phyloP scores from a whole-genome alignment of 2,888 invertebrate genomes.

The Melanostoma scalare region DNA sequence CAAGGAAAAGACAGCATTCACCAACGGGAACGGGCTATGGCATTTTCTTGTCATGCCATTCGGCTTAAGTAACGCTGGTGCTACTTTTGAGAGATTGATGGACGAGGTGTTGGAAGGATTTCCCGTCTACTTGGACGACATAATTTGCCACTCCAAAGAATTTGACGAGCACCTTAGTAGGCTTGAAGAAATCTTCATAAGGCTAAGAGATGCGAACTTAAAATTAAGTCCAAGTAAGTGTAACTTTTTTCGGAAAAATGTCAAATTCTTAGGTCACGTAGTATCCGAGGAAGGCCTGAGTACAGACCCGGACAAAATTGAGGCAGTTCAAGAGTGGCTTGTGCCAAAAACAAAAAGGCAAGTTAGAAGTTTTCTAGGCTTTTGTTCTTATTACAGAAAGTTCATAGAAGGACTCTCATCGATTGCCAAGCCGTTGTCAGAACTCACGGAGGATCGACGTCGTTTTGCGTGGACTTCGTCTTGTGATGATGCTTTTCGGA shows the following conservation, averaged over 20 bases:
- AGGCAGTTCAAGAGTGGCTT: conserved; percentile 20
- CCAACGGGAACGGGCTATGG: background rate
- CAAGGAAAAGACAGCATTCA: background rate
- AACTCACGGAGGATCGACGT: background rate
- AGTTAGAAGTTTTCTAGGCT: conserved; percentile 1
- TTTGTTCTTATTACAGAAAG: conserved; percentile 9
- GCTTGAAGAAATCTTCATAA: conserved; percentile 14
- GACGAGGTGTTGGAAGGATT: conserved; percentile 39
- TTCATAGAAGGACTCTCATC: background rate
- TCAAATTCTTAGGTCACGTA: conserved; percentile 29
- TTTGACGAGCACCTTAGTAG: conserved; percentile 62
- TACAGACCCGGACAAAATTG: conserved; percentile 17
- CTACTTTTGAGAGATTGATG: conserved; percentile 45
- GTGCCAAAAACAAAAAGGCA: conserved; percentile 2
- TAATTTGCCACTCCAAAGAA: conserved; percentile 53
- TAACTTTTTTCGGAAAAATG: conserved; percentile 3
- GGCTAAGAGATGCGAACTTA: conserved; percentile 17
- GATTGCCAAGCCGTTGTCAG: background rate
- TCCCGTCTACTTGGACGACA: conserved; percentile 69
- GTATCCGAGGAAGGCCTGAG: conserved; percentile 6
- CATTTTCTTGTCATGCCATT: conserved; percentile 3
- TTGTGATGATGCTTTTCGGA: background rate
- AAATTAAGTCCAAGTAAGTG: conserved; percentile 40
- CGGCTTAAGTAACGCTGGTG: background rate
- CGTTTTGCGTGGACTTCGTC: background rate